Evolutionary conservation across 2,797 vertebrate genomes (phyloP).

Genomic region (Potorous gilbertii): DNA sequence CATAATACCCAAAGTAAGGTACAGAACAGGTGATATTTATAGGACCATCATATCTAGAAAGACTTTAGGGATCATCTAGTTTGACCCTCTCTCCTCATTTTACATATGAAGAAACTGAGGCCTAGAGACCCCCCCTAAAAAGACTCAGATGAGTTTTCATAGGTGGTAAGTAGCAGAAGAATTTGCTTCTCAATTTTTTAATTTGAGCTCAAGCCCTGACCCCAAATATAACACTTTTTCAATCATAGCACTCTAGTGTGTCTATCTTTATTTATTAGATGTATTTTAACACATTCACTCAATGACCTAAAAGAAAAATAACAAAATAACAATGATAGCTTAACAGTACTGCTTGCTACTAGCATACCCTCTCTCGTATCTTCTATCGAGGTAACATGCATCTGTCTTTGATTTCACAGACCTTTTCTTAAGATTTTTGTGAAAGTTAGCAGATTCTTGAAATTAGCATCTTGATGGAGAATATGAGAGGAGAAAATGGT

Average conservation of each 20-base stretch:
- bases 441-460: constrained; percentile 38
- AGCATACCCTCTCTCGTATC: neutral
- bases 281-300: neutral
- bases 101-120: neutral
- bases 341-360: neutral
- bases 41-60: neutral
- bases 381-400: neutral
- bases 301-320: neutral
- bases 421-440: neutral
- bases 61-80: neutral
- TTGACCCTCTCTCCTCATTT: neutral
- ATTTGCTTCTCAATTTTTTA: neutral
- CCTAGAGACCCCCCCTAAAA: neutral
- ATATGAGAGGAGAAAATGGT: constrained; percentile 11
- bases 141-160: neutral
- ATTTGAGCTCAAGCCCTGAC: neutral
- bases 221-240: neutral
- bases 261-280: neutral
- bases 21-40: neutral
- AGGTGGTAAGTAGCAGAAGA: neutral
- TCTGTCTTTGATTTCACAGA: constrained; percentile 26
- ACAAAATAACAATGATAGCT: neutral
- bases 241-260: neutral
- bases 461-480: constrained; percentile 14
- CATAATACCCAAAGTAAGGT: neutral